A percentile compares a stretch with the other conserved stretches of the same genome.
phyloP scores from a whole-genome alignment of 2,797 vertebrate species.

The Eulemur albifrons region DNA sequence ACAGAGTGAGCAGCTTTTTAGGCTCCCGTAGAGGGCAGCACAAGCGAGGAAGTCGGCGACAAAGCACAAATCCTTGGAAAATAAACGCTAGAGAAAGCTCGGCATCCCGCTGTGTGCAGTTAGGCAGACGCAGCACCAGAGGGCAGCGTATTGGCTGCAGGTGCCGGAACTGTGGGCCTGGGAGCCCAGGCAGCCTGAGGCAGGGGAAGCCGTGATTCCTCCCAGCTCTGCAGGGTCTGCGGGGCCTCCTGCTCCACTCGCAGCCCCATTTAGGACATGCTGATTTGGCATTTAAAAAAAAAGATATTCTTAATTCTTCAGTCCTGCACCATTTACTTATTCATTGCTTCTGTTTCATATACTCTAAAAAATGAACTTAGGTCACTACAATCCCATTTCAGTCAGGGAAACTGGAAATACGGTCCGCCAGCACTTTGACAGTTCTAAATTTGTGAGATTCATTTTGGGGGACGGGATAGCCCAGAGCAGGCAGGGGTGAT shows the following conservation, averaged over 20 bases:
- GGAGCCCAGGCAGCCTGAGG: neutral
- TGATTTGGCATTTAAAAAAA: neutral
- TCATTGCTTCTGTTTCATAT: neutral
- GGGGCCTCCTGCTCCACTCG: neutral
- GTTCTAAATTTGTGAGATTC: neutral
- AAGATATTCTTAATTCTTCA: neutral
- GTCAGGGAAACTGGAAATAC: neutral
- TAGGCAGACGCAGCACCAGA: neutral
- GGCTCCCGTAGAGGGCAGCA: neutral
- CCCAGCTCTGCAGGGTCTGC: neutral
- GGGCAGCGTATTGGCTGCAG: neutral
- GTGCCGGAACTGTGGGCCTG: fast-evolving
- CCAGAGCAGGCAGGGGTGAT: neutral
- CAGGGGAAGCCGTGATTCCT: neutral
- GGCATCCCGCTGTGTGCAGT: neutral
- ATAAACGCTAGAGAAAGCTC: neutral
- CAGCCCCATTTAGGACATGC: neutral
- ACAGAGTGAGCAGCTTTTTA: neutral
- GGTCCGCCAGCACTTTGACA: too few relatives aligned
- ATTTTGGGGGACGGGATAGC: neutral
- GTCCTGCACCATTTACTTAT: neutral
- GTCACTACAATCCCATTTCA: neutral
- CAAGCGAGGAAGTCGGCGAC: neutral
- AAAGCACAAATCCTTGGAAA: neutral
- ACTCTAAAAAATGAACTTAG: neutral